These are phyloP conservation scores for Takifugu rubripes DNA, from an alignment of 2,797 vertebrate genomes.

Conservation along the genomic window DNA sequence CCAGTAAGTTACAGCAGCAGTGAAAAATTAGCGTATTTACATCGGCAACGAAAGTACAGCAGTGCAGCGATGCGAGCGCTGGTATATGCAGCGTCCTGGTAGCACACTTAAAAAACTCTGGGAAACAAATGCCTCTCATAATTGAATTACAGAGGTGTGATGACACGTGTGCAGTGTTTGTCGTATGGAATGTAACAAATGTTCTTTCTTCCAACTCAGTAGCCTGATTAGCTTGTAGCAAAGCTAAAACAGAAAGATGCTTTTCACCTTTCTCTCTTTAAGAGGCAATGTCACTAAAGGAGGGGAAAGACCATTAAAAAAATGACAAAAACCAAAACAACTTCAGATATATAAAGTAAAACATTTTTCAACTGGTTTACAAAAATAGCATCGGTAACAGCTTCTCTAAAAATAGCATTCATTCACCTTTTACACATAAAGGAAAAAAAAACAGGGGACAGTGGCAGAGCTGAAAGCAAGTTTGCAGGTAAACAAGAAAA, in stretches of 20 bases:
- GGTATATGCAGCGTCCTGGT: neutral
- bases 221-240: conserved; percentile 33
- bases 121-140: conserved; percentile 27
- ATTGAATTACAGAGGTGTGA: conserved; percentile 43
- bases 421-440: conserved; percentile 12
- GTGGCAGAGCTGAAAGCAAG: conserved; percentile 15
- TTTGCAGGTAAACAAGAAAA: conserved; percentile 4
- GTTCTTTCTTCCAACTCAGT: conserved; percentile 31
- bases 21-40: conserved; percentile 55
- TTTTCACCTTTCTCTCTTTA: conserved; percentile 32
- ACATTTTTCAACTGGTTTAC: conserved; percentile 50
- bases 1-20: conserved; percentile 25
- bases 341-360: conserved; percentile 55
- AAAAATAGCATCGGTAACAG: conserved; percentile 57
- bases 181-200: conserved; percentile 17
- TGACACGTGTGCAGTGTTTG: conserved; percentile 23
- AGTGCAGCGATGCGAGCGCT: conserved; percentile 11
- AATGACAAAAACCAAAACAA: conserved; percentile 54
- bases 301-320: conserved; percentile 10
- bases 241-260: conserved; percentile 47
- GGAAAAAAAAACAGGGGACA: conserved; percentile 15
- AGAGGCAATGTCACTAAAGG: conserved; percentile 22
- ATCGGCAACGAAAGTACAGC: conserved; percentile 12
- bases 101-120: conserved; percentile 30
- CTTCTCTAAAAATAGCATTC: conserved; percentile 53